A percentile compares a stretch with the other conserved stretches of the same genome.
Conservation (phyloP, 2,797 vertebrate species). For the Halcyon leucocephala region DNA sequence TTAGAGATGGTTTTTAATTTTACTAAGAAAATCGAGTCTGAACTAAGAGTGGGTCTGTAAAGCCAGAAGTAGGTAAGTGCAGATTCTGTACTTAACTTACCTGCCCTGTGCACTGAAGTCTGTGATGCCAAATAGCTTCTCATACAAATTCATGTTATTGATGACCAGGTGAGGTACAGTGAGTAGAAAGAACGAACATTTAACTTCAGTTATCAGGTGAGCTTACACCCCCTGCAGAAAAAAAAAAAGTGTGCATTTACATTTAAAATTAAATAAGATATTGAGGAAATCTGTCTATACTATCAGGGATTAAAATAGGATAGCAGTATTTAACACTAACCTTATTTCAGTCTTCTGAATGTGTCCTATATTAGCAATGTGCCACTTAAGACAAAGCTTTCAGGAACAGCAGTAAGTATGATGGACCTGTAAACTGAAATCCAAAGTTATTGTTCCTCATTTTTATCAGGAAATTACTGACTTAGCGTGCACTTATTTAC, state of each 20-base stretch:
- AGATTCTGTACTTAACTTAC: background rate
- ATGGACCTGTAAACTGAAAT: background rate
- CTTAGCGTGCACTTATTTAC: background rate
- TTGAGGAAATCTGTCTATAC: background rate
- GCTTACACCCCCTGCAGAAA: background rate
- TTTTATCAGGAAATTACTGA: background rate
- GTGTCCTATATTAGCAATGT: background rate
- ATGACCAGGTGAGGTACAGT: background rate
- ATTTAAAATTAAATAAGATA: background rate
- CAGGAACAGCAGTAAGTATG: background rate
- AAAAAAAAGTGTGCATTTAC: background rate
- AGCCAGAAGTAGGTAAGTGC: background rate
- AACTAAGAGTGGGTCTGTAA: background rate
- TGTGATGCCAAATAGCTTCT: background rate
- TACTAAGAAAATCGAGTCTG: background rate
- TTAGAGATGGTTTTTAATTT: slow-evolving; percentile 6
- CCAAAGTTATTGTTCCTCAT: background rate
- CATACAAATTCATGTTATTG: background rate
- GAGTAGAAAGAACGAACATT: background rate
- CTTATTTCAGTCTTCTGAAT: background rate
- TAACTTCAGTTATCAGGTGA: background rate
- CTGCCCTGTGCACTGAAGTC: background rate
- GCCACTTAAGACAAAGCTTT: background rate
- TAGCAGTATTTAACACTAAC: background rate
- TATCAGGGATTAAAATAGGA: background rate